Evolutionary conservation across 2,113 vertebrate species (phyloP).

Genomic region (Aleadryas rufinucha): DNA sequence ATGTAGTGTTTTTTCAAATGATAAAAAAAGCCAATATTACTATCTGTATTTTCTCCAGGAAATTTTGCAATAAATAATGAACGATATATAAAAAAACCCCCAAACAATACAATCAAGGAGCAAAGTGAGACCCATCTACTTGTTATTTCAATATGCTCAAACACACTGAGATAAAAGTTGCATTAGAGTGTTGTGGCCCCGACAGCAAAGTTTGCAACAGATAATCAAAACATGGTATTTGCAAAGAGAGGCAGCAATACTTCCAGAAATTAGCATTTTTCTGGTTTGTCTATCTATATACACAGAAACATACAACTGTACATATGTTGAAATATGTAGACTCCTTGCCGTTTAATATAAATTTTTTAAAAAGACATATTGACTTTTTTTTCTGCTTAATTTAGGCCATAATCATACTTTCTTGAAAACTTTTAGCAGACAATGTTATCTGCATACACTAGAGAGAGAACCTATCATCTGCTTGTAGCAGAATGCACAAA

Average conservation of each 20-base stretch:
- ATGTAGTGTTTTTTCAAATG: background rate
- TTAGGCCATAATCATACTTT: background rate
- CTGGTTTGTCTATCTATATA: background rate
- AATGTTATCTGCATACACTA: background rate
- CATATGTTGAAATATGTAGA: background rate
- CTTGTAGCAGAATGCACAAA: conserved; percentile 13
- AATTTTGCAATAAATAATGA: background rate
- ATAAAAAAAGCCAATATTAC: background rate
- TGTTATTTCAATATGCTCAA: background rate
- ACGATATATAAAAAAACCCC: background rate
- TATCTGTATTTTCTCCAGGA: background rate
- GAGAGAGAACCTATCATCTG: background rate
- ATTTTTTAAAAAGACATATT: background rate
- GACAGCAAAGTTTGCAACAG: background rate
- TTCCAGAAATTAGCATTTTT: background rate
- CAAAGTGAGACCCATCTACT: background rate
- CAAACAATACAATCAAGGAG: background rate
- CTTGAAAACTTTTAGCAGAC: background rate
- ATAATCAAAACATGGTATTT: background rate
- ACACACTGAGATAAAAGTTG: background rate
- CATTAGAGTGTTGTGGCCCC: background rate
- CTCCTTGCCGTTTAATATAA: background rate
- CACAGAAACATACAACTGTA: background rate
- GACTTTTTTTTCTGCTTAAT: background rate
- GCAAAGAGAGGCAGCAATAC: background rate